These are phyloP conservation scores for Uropsilus gracilis DNA, from an alignment of 2,113 vertebrate species.

Conservation along the genomic window DNA sequence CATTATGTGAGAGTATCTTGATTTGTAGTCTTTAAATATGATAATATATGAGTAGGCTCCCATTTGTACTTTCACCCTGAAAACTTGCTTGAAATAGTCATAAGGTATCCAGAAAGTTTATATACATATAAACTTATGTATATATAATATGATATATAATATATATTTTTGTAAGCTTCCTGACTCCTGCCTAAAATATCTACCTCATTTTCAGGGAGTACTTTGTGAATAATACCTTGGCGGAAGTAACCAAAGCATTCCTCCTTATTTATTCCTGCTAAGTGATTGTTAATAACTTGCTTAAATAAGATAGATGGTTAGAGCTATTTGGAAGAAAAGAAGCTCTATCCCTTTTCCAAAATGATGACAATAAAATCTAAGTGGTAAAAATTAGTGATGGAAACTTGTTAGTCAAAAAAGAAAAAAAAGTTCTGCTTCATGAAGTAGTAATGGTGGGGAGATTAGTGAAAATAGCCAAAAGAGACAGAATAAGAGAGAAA, in stretches of 20 bases:
- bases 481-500: not conserved
- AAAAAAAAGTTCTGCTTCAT: no score
- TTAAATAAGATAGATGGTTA: not conserved
- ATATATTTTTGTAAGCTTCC: not conserved
- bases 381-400: not conserved
- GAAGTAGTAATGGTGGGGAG: no score
- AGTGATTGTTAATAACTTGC: not conserved
- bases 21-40: not conserved
- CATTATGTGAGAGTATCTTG: not conserved
- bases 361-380: not conserved
- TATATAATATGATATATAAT: no score
- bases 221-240: not conserved
- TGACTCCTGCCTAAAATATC: not conserved
- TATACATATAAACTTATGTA: no score
- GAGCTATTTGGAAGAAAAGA: not conserved
- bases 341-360: not conserved
- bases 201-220: not conserved
- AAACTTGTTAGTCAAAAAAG: no score
- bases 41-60: not conserved
- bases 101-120: no score
- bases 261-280: not conserved
- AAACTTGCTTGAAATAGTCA: not conserved
- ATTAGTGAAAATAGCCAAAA: not conserved
- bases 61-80: not conserved
- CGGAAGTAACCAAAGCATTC: not conserved